Percentiles rank a stretch among this genome's conserved stretches.
These are phyloP conservation scores for Lasioglossum figueresi DNA, from an alignment of 2,888 invertebrate species.

Conservation along the genomic window DNA sequence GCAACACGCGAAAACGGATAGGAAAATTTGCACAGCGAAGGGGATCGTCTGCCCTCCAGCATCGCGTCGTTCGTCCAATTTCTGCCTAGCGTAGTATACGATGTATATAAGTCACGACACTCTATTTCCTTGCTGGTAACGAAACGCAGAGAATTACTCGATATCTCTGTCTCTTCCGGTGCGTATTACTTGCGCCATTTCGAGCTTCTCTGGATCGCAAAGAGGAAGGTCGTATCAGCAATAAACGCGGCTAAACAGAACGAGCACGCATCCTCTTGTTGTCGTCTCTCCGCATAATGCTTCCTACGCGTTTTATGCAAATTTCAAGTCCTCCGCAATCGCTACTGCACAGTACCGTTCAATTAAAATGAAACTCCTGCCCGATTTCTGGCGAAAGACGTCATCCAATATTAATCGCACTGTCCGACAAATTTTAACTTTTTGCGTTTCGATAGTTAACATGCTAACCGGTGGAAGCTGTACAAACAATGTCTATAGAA, in stretches of 20 bases:
- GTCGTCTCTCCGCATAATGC: neutral
- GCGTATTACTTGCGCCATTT: neutral
- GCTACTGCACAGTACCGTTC: neutral
- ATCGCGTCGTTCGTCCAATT: slow-evolving; percentile 30
- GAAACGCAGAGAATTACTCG: slow-evolving; percentile 25
- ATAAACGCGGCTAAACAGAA: slow-evolving; percentile 31
- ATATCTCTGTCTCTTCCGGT: neutral
- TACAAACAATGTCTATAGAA: neutral
- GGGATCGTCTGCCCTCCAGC: slow-evolving; percentile 6
- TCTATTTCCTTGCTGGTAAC: neutral
- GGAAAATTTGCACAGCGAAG: neutral
- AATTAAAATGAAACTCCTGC: neutral
- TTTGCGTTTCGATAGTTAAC: neutral
- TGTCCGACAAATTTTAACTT: neutral
- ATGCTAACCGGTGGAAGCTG: neutral
- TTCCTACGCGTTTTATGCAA: slow-evolving; percentile 5
- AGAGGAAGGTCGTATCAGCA: slow-evolving; percentile 25
- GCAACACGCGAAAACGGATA: neutral
- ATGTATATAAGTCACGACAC: neutral
- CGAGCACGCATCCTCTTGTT: slow-evolving; percentile 13
- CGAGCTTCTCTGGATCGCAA: slow-evolving; percentile 18
- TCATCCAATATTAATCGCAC: neutral
- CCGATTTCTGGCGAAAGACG: neutral
- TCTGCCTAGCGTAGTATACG: slow-evolving; percentile 39
- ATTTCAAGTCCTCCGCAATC: neutral